Percentiles rank a stretch among this genome's conserved stretches.
These are phyloP conservation scores for Cichlasoma orientale DNA, from an alignment of 2,797 vertebrate species.

Conservation along the genomic window DNA sequence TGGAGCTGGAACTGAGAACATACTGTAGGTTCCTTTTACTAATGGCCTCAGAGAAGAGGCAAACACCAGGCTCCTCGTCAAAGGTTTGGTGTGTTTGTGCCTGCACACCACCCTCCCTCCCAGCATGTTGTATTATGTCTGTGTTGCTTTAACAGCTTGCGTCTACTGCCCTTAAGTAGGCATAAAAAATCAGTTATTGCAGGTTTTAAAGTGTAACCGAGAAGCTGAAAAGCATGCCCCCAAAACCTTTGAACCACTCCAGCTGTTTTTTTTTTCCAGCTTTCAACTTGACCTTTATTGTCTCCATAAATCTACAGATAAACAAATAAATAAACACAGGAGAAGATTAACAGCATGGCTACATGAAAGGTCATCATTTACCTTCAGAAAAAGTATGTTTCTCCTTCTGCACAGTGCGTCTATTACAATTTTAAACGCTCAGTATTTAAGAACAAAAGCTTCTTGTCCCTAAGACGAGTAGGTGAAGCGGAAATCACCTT, in stretches of 20 bases:
- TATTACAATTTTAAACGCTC: neutral
- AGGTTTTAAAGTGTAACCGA: neutral
- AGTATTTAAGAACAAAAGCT: neutral
- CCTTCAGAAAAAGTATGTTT: neutral
- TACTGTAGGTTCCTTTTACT: neutral
- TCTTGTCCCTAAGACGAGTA: neutral
- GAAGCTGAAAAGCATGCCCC: neutral
- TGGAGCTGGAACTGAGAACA: neutral
- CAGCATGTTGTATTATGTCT: neutral
- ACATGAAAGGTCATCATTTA: neutral
- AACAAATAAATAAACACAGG: neutral
- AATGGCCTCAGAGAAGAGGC: neutral
- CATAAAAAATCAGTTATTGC: neutral
- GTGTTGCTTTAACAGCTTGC: neutral
- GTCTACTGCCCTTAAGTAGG: neutral
- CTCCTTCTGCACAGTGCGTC: neutral
- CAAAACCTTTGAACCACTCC: neutral
- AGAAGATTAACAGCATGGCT: slow-evolving; percentile 3
- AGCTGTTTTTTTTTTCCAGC: neutral
- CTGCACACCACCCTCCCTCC: neutral
- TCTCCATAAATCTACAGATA: neutral
- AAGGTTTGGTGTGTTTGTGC: neutral
- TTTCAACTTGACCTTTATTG: slow-evolving; percentile 10
- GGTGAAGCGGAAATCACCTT: neutral
- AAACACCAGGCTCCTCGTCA: neutral